phyloP scores from a whole-genome alignment of 1,140 invertebrate species.

The Hetaerina americana region DNA sequence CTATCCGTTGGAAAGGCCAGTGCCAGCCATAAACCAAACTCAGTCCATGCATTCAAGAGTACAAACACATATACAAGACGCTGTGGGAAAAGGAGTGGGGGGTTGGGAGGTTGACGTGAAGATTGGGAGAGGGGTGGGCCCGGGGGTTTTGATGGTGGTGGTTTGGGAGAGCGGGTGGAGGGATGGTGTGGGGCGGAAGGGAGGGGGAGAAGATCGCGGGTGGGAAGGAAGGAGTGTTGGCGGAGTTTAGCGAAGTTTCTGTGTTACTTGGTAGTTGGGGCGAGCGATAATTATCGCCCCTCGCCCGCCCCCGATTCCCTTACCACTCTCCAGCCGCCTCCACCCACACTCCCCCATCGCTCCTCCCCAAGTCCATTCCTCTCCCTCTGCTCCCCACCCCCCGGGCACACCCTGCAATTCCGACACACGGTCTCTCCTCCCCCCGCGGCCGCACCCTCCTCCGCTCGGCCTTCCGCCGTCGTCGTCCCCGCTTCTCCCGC shows the following conservation, averaged over 20 bases:
- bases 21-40: neutral
- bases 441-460: too few species aligned
- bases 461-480: too few species aligned
- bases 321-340: neutral
- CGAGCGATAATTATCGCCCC: neutral
- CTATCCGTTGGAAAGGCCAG: neutral
- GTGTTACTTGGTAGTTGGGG: neutral
- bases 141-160: too few species aligned
- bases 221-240: neutral
- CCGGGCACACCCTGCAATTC: too few species aligned
- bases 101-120: too few species aligned
- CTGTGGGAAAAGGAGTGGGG: neutral
- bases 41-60: neutral
- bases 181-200: too few species aligned
- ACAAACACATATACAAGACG: neutral
- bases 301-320: neutral
- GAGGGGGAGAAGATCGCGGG: too few species aligned
- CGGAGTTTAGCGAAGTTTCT: neutral
- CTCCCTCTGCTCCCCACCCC: too few species aligned
- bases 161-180: too few species aligned
- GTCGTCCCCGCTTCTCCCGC: too few species aligned
- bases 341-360: neutral
- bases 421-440: too few species aligned
- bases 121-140: too few species aligned
- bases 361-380: neutral